Evolutionary conservation across 2,113 vertebrate genomes (phyloP).

Genomic region (Dendropsophus ebraccatus): DNA sequence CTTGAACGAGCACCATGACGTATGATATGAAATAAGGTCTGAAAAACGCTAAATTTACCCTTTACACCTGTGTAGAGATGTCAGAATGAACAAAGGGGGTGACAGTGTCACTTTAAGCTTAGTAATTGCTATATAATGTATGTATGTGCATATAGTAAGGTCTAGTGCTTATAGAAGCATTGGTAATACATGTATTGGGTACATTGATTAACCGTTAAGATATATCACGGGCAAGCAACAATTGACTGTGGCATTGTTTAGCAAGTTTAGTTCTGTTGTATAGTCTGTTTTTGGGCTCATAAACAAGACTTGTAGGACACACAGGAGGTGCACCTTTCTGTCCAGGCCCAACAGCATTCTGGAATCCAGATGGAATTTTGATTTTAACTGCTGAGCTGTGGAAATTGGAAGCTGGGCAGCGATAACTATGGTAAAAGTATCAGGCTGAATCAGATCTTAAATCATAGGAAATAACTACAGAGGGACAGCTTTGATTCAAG

Average conservation of each 20-base stretch:
- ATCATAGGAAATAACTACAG: conserved; percentile 15
- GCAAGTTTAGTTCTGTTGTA: not conserved
- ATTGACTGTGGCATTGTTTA: not conserved
- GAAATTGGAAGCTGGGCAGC: not conserved
- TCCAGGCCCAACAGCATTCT: not conserved
- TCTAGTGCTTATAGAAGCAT: too few species aligned
- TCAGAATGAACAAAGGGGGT: too few species aligned
- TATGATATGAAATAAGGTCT: too few species aligned
- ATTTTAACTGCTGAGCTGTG: not conserved
- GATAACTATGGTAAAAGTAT: conserved; percentile 5
- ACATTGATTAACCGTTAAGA: too few species aligned
- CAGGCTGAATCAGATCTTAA: not conserved
- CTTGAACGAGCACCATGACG: too few species aligned
- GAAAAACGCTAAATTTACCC: too few species aligned
- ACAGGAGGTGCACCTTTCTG: not conserved
- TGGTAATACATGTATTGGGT: too few species aligned
- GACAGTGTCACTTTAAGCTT: too few species aligned
- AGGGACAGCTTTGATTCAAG: conserved; percentile 30
- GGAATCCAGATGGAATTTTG: not conserved
- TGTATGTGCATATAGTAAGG: too few species aligned
- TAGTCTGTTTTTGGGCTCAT: not conserved
- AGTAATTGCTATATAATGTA: too few species aligned
- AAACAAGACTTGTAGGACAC: not conserved
- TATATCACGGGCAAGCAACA: not conserved
- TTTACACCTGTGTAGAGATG: too few species aligned